Base-by-base conservation (phyloP, 2,888 invertebrate species). In the Dugesia japonica region DNA sequence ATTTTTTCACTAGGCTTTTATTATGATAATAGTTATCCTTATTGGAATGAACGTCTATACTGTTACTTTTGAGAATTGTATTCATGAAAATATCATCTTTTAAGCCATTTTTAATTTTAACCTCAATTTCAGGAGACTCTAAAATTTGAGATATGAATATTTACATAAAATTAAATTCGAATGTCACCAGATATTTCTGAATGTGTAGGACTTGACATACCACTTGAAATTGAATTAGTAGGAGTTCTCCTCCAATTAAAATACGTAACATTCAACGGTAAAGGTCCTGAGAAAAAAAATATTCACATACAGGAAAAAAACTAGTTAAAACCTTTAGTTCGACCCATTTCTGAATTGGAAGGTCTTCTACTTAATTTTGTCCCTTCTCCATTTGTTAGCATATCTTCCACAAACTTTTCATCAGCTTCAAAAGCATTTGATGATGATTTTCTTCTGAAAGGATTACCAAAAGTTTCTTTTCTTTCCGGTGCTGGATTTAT, bases 391-490 rank as follows among this genome's bases (percentile, higher is more conserved):
- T 23, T 73, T 17, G 28, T 4, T 26, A 26, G 9, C 26, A 56
- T 76, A 28, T 77, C 74, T 42, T 76, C 77, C 13, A 77, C 77
- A 28, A 77, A 77, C 27, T 74, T 71, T 26, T 77, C 77, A 71
- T 77, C 77, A 20, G 73, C 73, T 20, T 76, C 71, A 27, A 76
- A 77, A 4, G 74, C 56, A 72, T 72, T 27, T 1, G 23, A 1
- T 56, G 74, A 28, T 1, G 74, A 42, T 27, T 77, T 77, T 26
- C 42, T 33, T 28, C 77, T 33, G 26, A 77, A 77, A 0, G 77
- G 77, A 77, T 77, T 77, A 15, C 77, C 77, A 71, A 77, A 77
- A 1, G 77, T 77, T 33, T 77, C 77, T 20, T 42, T 56, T 28
- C 77, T 9, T 28, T 76, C 77, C 0, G 77, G 77, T 1, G 74